Evolutionary conservation across 35 echinoderm and acorn worm species (phyloP), one percentile per base, ranked within the genome.

Genomic region (Apostichopus californicus): DNA sequence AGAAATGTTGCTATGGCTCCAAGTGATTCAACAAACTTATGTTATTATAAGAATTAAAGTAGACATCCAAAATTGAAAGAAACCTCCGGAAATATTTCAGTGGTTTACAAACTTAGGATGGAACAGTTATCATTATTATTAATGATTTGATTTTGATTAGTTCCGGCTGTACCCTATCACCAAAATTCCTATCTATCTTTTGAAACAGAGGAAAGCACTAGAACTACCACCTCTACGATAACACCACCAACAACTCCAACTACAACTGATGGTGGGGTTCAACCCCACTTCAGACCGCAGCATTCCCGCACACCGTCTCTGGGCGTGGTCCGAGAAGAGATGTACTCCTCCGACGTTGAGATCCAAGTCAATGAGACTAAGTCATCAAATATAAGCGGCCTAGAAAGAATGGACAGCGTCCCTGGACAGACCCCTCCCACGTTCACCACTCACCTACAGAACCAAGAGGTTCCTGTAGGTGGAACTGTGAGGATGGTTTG

Each of bases 301-400:
- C 92, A 86, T 66, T 78, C 87, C 55, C 89, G 72, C 71, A 91
- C 77, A 60, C 71, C 72, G 18, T 94, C 93, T 57, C 82, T 95
- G 80, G 90, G 80, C 24, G 90, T 93, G 92, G 91, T 93, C 57
- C 93, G 86, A 58, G 96, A 96, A 83, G 97, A 95, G 55, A 91
- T 91, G 79, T 96, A 99, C 89, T 90, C 95, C 77, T 96, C 97
- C 52, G 97, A 99, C 66, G 64, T 99, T 92, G 97, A 99, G 87
- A 99, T 94, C 83, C 95, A 96, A 91, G 81, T 94, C 57, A 84
- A 91, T 72, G 89, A 90, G 63, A 89, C 87, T 12, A 96, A 78
- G 77, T 78, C 89, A 55, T 54, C 60, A 72, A 72, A 15, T 52
- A 79, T 26, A 9, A 18, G 77, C 71, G 89, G 89, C 89, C 89